Evolutionary conservation across 1,140 invertebrate genomes (phyloP), one percentile per base, ranked within the genome.

Genomic region (Drosophila mauritiana): DNA sequence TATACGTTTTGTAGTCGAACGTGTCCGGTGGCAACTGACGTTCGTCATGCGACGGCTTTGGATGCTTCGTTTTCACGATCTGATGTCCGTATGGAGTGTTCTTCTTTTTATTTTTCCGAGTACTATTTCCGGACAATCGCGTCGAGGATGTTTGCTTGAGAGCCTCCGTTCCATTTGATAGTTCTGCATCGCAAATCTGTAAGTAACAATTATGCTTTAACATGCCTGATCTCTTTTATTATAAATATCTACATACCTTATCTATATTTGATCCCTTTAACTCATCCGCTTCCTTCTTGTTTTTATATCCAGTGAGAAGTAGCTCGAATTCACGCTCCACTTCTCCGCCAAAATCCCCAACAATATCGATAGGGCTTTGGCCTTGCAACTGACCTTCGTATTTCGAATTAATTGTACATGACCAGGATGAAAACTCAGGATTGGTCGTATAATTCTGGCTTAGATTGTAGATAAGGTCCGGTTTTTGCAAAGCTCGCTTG

Each of bases 241-340:
- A n/a, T n/a, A n/a, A 2, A 2, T 4, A 0, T 3, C 3, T n/a
- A 25, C 12, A 5, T 56, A 75, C 73, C 58, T 74, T 74, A 13
- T 46, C 51, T 51, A 55, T 34, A 37, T 64, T 64, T 34, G 53
- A 56, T 36, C 36, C 52, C n/a, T 74, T 98, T 17, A 56, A 57
- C 17, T 15, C 40, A 5, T 56, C 46, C 8, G 25, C 8, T 15
- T 43, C 20, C 4, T 98, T 95, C 96, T 75, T 52, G n/a, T 52
- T 75, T 31, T 75, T 75, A 31, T 97, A 57, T 96, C 96, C 97
- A 92, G 92, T 91, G 64, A 93, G 92, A 69, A 92, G 74, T 17
- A 75, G 61, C 8, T 75, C 45, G 88, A 77, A 52, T 12, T 68
- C 69, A 0, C 73, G 52, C 17, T 78, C 55, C 10, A 83, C 55